These are phyloP conservation scores for Propithecus coquereli DNA, from an alignment of 2,113 vertebrate species.

Conservation along the genomic window DNA sequence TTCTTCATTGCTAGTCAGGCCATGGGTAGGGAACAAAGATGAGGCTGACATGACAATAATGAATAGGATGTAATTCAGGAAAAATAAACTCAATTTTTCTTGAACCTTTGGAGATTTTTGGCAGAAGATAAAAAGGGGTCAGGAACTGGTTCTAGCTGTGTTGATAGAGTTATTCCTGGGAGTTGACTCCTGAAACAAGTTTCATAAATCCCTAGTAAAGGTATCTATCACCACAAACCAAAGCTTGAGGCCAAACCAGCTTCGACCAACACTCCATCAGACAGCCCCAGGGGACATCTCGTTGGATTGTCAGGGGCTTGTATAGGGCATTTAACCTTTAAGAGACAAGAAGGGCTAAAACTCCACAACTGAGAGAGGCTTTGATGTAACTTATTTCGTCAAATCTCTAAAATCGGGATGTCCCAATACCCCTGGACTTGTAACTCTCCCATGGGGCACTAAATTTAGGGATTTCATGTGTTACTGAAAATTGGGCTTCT, in stretches of 20 bases:
- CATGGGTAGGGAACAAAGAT: constrained; percentile 16
- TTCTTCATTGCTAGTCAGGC: constrained; percentile 40
- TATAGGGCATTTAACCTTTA: neutral
- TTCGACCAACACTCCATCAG: neutral
- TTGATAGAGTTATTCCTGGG: constrained; percentile 10
- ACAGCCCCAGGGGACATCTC: neutral
- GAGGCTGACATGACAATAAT: constrained; percentile 51
- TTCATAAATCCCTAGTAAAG: neutral
- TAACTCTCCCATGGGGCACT: neutral
- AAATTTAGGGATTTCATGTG: neutral
- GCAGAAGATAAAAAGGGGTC: constrained; percentile 43
- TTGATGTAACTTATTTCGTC: neutral
- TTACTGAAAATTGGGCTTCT: neutral
- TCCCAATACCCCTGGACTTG: neutral
- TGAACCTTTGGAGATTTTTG: neutral
- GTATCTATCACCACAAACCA: neutral
- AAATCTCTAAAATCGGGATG: neutral
- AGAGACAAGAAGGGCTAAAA: neutral
- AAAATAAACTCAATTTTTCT: constrained; percentile 45
- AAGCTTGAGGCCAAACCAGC: neutral
- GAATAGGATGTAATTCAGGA: constrained; percentile 25
- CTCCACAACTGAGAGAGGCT: neutral
- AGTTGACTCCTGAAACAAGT: neutral
- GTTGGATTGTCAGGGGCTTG: neutral
- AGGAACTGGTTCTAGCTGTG: constrained; percentile 1